Conservation (phyloP, 2,888 invertebrate genomes). For the Spodoptera littoralis region DNA sequence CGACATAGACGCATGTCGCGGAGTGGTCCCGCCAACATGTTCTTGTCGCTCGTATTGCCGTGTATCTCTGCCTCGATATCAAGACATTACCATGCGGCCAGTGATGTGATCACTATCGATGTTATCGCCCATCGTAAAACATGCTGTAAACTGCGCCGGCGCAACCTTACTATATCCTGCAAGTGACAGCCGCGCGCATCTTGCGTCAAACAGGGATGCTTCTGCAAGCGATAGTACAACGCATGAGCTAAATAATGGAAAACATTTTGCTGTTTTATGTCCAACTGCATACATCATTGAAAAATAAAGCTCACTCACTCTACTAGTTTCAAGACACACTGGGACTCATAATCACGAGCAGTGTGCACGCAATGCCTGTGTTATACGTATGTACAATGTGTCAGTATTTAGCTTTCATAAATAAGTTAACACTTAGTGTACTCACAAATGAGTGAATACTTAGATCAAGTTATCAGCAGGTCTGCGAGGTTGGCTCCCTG, state of each 20-base stretch:
- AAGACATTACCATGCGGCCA: constrained; percentile 49
- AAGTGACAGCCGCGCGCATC: constrained; percentile 19
- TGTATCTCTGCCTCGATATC: constrained; percentile 35
- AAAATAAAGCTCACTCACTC: too few species aligned
- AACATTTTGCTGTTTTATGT: too few species aligned
- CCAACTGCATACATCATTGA: too few species aligned
- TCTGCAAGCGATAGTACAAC: background rate
- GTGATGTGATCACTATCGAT: constrained; percentile 51
- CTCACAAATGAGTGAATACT: constrained; percentile 8
- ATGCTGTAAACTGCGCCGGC: constrained; percentile 44
- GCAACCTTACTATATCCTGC: constrained; percentile 23
- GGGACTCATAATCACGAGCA: too few species aligned
- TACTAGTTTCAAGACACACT: too few species aligned
- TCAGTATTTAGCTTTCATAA: too few species aligned
- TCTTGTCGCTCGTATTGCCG: background rate
- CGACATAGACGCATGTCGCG: background rate
- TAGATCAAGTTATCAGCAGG: constrained; percentile 11
- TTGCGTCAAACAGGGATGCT: constrained; percentile 1
- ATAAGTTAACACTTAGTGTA: constrained; percentile 2
- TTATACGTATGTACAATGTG: too few species aligned
- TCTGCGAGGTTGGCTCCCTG: constrained; percentile 9
- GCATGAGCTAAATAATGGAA: background rate
- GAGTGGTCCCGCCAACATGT: constrained; percentile 3
- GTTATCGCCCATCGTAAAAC: constrained; percentile 51
- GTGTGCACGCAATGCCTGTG: too few species aligned